Evolutionary conservation across 2,113 vertebrate genomes (phyloP), one percentile per base, ranked within the genome.

Genomic region (Aptenodytes patagonicus): DNA sequence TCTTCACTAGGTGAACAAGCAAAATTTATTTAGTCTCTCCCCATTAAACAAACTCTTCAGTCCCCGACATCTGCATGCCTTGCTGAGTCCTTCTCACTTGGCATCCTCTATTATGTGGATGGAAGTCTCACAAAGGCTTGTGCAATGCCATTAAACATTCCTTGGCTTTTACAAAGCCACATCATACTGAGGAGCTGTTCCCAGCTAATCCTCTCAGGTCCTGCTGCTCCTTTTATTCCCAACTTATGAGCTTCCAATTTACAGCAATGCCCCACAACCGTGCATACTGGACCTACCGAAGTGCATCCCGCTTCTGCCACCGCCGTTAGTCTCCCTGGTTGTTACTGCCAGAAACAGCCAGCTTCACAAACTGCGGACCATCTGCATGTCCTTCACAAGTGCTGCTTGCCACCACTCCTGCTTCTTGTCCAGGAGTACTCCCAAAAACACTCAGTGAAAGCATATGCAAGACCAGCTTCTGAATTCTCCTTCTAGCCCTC

Each of bases 181-280:
- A 22, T 44, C 21, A 13, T 31, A 15, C 71, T 13, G 20, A 77
- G 46, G 34, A 87, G 29, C 44, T 49, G 34, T 5, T 52, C 65
- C 32, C n/a, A 81, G n/a, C n/a, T 65, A 13, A 29, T 40, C n/a
- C 20, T n/a, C 29, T 65, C 15, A 24, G 4, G 15, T 51, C 22
- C 38, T 46, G 13, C 44, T 60, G 62, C 71, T 90, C 57, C n/a
- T 70, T 34, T 77, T 64, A 19, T 17, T 92, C 34, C 31, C 17
- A 54, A 1, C 0, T 42, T 40, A 58, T 0, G 4, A 72, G 26
- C 11, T 87, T 79, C 47, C 31, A 44, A 5, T 29, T 49, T 66
- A 66, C 13, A 87, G 77, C 51, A 42, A 18, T 42, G 61, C 22
- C 36, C 32, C 42, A 51, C 10, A 7, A 2, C 13, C n/a, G 47